Evolutionary conservation across 2,797 vertebrate species (phyloP), one percentile per base, ranked within the genome.

Genomic region (Erethizon dorsatum): DNA sequence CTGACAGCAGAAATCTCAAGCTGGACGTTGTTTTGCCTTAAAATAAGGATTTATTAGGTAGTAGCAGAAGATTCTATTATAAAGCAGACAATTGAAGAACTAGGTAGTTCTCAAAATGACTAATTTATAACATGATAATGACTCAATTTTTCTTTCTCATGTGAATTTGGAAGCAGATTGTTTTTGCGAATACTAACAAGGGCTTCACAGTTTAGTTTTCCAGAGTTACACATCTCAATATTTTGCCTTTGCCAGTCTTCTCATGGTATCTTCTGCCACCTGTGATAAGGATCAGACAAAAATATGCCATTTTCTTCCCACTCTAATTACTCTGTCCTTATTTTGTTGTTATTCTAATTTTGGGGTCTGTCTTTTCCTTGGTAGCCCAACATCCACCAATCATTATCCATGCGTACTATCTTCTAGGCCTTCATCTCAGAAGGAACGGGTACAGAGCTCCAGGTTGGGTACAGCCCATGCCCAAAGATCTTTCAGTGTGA

Each of bases 41-140:
- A 96, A 95, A 94, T 89, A 65, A 96, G 92, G 88, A 96, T 88
- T 89, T 90, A 93, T 93, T 90, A 93, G 14, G 67, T 45, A 88
- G 61, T 65, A 96, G 15, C 18, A 85, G 87, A 88, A 75, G 33
- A 92, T 93, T 96, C 67, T 93, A 69, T 91, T 94, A 93, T 41
- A 83, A 83, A 28, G n/a, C 90, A 8, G 47, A 8, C 33, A 95
- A 95, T 88, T 63, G 83, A 96, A 91, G 56, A 89, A 57, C 2
- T 37, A 90, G 54, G 45, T 80, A n/a, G 45, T 83, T 90, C 56
- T 86, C 37, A 88, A 95, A 94, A 90, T 88, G 67, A 91, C 56
- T 92, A 94, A 96, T 94, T 97, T 90, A 67, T 85, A 88, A 24
- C 80, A 80, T 37, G n/a, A 86, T 75, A 97, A 96, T 69, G 52